Conservation (phyloP, 1,140 invertebrate genomes). For the Ectropis grisescens region DNA sequence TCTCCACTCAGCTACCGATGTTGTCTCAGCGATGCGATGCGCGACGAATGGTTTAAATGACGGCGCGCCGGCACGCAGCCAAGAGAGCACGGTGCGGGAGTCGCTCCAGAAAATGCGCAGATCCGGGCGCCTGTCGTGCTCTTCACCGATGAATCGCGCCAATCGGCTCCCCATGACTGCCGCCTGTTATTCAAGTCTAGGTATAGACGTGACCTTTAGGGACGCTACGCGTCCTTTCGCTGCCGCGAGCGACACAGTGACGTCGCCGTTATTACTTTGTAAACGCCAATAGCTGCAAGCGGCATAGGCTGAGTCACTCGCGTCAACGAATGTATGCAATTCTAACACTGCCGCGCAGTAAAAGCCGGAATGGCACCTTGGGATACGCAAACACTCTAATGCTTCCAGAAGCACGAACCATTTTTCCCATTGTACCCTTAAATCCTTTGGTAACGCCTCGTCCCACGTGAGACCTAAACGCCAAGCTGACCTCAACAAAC, state of each 20-base stretch:
- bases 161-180: slow-evolving; percentile 37
- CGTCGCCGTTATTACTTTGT: no score
- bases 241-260: slow-evolving; percentile 5
- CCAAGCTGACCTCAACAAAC: slow-evolving; percentile 38
- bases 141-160: slow-evolving; percentile 6
- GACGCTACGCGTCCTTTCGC: slow-evolving; percentile 41
- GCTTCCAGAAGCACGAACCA: no score
- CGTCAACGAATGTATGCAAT: no score
- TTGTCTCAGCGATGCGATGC: slow-evolving; percentile 20
- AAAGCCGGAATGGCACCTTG: no score
- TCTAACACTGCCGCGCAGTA: no score
- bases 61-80: slow-evolving; percentile 9
- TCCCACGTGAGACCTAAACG: slow-evolving; percentile 32
- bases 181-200: slow-evolving; percentile 49
- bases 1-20: slow-evolving; percentile 23
- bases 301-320: no score
- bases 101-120: slow-evolving; percentile 10
- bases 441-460: slow-evolving; percentile 6
- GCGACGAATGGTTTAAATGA: slow-evolving; percentile 28
- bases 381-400: no score
- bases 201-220: slow-evolving; percentile 33
- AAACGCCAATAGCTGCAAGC: no score
- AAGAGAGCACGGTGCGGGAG: slow-evolving; percentile 8
- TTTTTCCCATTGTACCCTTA: no score
- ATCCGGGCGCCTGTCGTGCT: slow-evolving; percentile 3